phyloP scores from a whole-genome alignment of 2,113 vertebrate genomes.

The Hyperoodon ampullatus region DNA sequence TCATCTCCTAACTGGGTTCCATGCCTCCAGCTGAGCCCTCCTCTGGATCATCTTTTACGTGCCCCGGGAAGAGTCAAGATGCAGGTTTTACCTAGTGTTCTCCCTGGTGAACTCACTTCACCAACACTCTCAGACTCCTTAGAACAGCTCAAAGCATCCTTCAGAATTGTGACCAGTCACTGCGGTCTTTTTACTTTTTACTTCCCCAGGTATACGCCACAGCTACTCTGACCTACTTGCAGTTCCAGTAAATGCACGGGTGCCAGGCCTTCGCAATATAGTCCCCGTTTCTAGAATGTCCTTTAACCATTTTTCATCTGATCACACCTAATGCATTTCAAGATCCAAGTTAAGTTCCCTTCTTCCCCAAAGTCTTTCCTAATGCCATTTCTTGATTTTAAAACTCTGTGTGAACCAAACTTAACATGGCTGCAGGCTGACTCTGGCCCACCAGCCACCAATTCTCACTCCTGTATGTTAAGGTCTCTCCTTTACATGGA shows the following conservation, averaged over 20 bases:
- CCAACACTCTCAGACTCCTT: too few relatives aligned
- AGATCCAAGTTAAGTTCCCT: not conserved
- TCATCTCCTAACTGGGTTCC: not conserved
- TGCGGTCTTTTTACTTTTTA: not conserved
- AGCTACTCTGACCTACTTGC: not conserved
- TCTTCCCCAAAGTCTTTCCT: not conserved
- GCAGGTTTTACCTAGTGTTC: not conserved
- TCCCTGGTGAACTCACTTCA: not conserved
- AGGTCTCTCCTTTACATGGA: not conserved
- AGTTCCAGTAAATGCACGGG: not conserved
- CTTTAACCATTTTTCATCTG: not conserved
- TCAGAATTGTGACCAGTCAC: not conserved
- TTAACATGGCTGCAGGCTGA: not conserved
- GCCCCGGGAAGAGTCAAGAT: not conserved
- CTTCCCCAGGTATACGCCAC: rapidly evolving
- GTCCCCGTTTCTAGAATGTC: not conserved
- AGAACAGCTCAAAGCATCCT: not conserved
- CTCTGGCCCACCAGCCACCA: not conserved
- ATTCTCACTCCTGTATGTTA: not conserved
- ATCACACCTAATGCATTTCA: not conserved
- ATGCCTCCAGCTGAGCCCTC: not conserved
- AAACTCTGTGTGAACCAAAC: not conserved
- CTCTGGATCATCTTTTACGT: not conserved
- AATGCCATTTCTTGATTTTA: not conserved
- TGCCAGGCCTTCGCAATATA: too few relatives aligned